Percentiles rank a stretch among this genome's conserved stretches.
Evolutionary conservation across 92 coral and sea anemone genomes (phyloP).

Genomic region (Umimayanthus kanabou): DNA sequence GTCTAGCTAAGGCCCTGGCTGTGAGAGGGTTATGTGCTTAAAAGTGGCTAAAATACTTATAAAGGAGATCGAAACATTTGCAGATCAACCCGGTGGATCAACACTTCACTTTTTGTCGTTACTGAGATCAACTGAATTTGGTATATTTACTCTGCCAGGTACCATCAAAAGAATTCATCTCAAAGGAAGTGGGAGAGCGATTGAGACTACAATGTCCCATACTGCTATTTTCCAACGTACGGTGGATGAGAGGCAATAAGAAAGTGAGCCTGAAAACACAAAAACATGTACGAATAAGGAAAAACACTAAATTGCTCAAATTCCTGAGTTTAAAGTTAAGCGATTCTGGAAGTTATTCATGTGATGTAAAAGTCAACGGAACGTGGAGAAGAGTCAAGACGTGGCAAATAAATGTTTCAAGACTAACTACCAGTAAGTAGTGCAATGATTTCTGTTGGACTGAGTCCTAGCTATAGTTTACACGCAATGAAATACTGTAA

Average conservation of each 20-base stretch:
- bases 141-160: neutral
- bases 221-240: neutral
- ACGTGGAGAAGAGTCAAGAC: constrained; percentile 16
- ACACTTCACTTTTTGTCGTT: too few relatives aligned
- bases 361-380: constrained; percentile 17
- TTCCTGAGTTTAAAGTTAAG: neutral
- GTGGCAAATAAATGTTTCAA: neutral
- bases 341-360: constrained; percentile 26
- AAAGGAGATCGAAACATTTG: too few relatives aligned
- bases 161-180: neutral
- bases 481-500: neutral
- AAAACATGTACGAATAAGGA: neutral
- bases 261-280: neutral
- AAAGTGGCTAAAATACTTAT: too few relatives aligned
- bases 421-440: neutral
- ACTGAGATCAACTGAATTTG: neutral
- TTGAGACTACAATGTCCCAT: neutral
- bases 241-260: constrained; percentile 13
- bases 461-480: neutral
- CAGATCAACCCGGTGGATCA: too few relatives aligned
- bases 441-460: neutral
- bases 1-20: too few relatives aligned
- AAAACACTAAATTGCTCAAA: neutral
- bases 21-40: too few relatives aligned
- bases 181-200: neutral